These are phyloP conservation scores for Apodemia duryi DNA, from an alignment of 2,888 invertebrate species.

Conservation along the genomic window DNA sequence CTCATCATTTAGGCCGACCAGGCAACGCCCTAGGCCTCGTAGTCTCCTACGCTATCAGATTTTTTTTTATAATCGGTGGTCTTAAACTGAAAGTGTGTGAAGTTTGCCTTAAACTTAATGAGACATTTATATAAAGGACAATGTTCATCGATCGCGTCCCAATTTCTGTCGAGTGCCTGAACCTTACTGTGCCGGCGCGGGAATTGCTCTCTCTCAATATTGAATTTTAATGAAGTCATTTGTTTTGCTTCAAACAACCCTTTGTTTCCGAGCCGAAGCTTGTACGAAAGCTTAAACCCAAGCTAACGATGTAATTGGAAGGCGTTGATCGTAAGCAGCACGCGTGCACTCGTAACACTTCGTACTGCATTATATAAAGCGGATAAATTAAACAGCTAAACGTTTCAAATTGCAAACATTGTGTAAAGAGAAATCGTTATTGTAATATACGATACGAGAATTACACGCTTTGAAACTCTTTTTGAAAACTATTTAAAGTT, in stretches of 20 bases:
- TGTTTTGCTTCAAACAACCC: not conserved
- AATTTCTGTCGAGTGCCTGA: too few species aligned
- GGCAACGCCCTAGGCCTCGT: too few species aligned
- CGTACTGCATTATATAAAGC: not conserved
- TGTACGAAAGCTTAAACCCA: not conserved
- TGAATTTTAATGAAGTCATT: not conserved
- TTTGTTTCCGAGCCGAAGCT: not conserved
- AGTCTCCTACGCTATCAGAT: too few species aligned
- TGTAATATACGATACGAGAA: too few species aligned
- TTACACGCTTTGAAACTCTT: too few species aligned
- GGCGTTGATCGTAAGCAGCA: not conserved
- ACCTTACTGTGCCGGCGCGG: not conserved
- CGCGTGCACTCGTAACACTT: not conserved
- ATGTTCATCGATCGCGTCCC: not conserved
- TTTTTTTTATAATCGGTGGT: not conserved
- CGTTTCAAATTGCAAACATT: too few species aligned
- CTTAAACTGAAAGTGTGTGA: not conserved
- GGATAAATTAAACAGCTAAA: not conserved
- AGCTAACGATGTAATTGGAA: not conserved
- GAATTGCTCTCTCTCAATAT: not conserved
- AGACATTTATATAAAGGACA: not conserved
- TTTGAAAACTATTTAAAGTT: too few species aligned
- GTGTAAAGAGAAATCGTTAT: too few species aligned
- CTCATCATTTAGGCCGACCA: too few species aligned
- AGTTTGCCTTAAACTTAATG: too few species aligned